Percentiles rank a stretch among this genome's conserved stretches.
Evolutionary conservation across 2,797 vertebrate species (phyloP).

Genomic region (Enteromius paludinosus): DNA sequence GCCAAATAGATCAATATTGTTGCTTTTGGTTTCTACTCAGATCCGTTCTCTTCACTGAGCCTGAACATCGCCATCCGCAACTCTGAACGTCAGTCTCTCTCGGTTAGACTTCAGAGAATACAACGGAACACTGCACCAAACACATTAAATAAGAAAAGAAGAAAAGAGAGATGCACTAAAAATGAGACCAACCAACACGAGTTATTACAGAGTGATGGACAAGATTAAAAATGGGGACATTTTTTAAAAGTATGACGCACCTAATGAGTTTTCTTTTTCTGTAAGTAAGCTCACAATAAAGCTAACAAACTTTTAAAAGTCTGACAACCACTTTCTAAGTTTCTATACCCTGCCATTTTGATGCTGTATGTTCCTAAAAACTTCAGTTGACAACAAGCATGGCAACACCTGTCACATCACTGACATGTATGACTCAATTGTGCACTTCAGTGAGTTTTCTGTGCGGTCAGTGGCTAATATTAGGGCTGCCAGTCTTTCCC

Average conservation of each 20-base stretch:
- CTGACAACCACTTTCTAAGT: background rate
- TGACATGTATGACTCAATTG: background rate
- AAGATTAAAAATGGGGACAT: background rate
- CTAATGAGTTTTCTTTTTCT: background rate
- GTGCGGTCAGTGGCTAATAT: background rate
- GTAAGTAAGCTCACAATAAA: background rate
- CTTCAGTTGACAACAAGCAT: background rate
- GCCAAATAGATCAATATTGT: slow-evolving; percentile 56
- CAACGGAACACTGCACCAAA: slow-evolving; percentile 42
- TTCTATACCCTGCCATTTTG: background rate
- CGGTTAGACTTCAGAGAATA: slow-evolving; percentile 24
- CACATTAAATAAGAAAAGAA: slow-evolving; percentile 39
- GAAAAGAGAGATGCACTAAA: slow-evolving; percentile 19
- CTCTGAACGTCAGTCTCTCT: slow-evolving; percentile 21
- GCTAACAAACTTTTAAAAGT: background rate
- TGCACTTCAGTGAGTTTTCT: background rate
- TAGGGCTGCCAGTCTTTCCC: background rate
- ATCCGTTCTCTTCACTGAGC: slow-evolving; percentile 44
- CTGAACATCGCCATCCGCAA: slow-evolving; percentile 24
- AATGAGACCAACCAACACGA: slow-evolving; percentile 13
- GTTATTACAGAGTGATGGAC: background rate
- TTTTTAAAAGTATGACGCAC: background rate
- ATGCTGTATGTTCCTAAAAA: background rate
- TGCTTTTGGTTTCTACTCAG: slow-evolving; percentile 34
- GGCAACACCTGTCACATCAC: background rate